Conservation (phyloP, 2,797 vertebrate genomes). For the Oreortyx pictus region DNA sequence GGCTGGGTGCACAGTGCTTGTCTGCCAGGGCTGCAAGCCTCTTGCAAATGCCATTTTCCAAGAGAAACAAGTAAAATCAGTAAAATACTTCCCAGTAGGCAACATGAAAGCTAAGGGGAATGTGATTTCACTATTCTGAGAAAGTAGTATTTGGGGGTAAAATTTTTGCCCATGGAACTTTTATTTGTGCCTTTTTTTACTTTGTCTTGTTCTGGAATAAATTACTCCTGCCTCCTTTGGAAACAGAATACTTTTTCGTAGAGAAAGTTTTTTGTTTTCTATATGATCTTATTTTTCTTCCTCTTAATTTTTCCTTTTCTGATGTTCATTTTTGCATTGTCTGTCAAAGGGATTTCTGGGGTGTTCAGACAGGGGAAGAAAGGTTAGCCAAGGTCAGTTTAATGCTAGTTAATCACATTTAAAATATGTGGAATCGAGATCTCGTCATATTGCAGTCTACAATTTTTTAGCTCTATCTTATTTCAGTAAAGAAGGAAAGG, state of each 20-base stretch:
- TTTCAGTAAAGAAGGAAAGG: neutral
- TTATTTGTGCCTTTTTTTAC: neutral
- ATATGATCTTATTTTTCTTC: neutral
- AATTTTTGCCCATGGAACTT: neutral
- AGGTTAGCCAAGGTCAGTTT: neutral
- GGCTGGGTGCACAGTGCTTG: neutral
- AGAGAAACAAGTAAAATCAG: neutral
- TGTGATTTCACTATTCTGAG: neutral
- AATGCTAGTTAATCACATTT: neutral
- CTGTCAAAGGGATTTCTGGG: neutral
- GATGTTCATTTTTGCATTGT: neutral
- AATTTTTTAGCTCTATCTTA: neutral
- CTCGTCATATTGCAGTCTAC: neutral
- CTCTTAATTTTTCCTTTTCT: neutral
- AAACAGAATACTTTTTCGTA: neutral
- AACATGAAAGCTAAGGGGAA: neutral
- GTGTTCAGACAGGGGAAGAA: neutral
- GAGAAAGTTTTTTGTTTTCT: neutral
- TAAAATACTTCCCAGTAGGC: conserved; percentile 8
- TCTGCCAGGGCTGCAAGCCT: neutral
- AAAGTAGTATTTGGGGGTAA: neutral
- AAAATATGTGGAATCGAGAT: neutral
- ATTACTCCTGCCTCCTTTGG: neutral
- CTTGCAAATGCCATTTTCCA: neutral
- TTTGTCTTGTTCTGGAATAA: conserved; percentile 17